Evolutionary conservation across 2,113 vertebrate species (phyloP).

Genomic region (Camarhynchus parvulus): DNA sequence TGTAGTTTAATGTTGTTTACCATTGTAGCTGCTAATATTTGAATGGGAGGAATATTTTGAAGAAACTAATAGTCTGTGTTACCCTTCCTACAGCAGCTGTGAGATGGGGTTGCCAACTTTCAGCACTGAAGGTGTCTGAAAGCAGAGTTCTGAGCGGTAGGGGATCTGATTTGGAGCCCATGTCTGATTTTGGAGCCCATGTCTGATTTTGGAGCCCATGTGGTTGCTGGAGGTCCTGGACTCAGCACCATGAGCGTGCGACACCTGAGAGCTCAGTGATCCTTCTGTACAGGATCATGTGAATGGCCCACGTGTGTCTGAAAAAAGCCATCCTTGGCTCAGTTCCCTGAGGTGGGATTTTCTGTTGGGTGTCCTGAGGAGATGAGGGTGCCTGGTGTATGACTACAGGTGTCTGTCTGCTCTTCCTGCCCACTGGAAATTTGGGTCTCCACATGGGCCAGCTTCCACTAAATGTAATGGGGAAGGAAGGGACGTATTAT

Average conservation of each 20-base stretch:
- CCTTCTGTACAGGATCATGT: too few species aligned
- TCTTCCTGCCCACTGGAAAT: not conserved
- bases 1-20: not conserved
- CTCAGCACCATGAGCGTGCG: rapidly evolving
- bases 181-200: not conserved
- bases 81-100: not conserved
- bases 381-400: not conserved
- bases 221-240: not conserved
- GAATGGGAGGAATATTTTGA: not conserved
- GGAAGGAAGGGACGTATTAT: not conserved
- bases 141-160: not conserved
- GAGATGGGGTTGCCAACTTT: not conserved
- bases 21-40: not conserved
- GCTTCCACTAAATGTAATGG: not conserved
- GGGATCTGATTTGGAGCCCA: rapidly evolving
- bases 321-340: not conserved
- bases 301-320: not conserved
- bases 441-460: not conserved
- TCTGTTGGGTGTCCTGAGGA: not conserved
- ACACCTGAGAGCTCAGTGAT: not conserved
- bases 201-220: not conserved
- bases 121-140: not conserved
- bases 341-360: rapidly evolving
- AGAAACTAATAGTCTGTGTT: not conserved
- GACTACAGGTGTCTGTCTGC: not conserved